Percentiles rank a stretch among this genome's conserved stretches.
Conservation (phyloP, 37 sponge, comb jelly and placozoan genomes). For the Tethya wilhelma region DNA sequence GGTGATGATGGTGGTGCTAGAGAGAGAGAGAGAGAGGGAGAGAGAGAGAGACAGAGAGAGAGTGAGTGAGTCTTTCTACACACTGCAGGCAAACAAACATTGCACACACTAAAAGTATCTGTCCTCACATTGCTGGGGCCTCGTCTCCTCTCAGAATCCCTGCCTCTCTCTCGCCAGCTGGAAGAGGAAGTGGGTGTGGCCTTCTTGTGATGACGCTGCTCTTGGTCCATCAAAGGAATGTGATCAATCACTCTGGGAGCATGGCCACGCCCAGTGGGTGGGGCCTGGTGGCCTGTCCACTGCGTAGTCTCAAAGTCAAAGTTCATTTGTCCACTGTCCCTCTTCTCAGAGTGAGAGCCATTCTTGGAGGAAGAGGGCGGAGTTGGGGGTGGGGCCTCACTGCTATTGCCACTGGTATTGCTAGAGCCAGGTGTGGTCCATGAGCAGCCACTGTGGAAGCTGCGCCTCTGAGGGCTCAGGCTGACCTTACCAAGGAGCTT, state of each 20-base stretch:
- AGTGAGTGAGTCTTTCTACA: no score
- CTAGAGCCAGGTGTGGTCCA: slow-evolving; percentile 42
- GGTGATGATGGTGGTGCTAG: neutral
- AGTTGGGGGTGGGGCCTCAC: neutral
- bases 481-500: slow-evolving; percentile 37
- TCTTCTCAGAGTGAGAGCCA: neutral
- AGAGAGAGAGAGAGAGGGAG: neutral
- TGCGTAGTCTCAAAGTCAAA: neutral
- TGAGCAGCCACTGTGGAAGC: slow-evolving; percentile 75
- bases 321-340: no score
- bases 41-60: slow-evolving; percentile 6
- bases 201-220: no score
- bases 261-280: neutral
- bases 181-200: no score
- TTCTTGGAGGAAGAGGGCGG: neutral
- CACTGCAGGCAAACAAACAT: no score
- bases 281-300: neutral
- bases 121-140: no score
- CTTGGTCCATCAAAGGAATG: slow-evolving; percentile 40
- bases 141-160: no score
- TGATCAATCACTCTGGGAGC: slow-evolving; percentile 57
- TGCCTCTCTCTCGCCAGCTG: no score
- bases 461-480: slow-evolving; percentile 75
- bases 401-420: neutral
- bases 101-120: no score